These are phyloP conservation scores for Chymomyza costata DNA, from an alignment of 1,140 invertebrate species.

Conservation along the genomic window DNA sequence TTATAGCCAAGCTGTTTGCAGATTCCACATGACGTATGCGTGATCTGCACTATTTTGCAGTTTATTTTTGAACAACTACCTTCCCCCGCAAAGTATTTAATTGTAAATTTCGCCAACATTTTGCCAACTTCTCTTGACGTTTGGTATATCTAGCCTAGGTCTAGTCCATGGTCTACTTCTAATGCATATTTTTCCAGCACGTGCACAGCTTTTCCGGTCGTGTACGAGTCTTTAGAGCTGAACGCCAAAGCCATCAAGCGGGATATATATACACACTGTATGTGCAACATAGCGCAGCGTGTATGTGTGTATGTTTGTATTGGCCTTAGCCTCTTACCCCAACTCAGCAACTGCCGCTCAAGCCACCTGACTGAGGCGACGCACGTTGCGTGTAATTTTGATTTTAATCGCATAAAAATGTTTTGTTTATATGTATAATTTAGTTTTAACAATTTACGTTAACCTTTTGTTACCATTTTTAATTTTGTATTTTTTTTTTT, in stretches of 20 bases:
- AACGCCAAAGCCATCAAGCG: constrained; percentile 30
- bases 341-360: neutral
- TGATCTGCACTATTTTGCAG: no score
- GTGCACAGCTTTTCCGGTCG: constrained; percentile 66
- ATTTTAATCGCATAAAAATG: constrained; percentile 72
- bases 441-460: constrained; percentile 72
- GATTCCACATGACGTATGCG: no score
- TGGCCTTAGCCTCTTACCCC: neutral
- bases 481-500: no score
- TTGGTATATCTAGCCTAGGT: no score
- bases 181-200: constrained; percentile 69
- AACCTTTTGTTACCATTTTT: constrained; percentile 73
- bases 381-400: constrained; percentile 72
- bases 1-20: no score
- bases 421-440: constrained; percentile 74
- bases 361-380: constrained; percentile 41
- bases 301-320: constrained; percentile 12
- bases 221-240: constrained; percentile 16
- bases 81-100: no score
- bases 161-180: no score
- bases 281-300: constrained; percentile 33
- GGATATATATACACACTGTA: no score
- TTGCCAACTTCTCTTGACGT: no score
- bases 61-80: no score
- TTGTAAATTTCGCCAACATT: no score